Base-by-base conservation (phyloP, 37 sponge, comb jelly and placozoan species). In the Ianthella basta region DNA sequence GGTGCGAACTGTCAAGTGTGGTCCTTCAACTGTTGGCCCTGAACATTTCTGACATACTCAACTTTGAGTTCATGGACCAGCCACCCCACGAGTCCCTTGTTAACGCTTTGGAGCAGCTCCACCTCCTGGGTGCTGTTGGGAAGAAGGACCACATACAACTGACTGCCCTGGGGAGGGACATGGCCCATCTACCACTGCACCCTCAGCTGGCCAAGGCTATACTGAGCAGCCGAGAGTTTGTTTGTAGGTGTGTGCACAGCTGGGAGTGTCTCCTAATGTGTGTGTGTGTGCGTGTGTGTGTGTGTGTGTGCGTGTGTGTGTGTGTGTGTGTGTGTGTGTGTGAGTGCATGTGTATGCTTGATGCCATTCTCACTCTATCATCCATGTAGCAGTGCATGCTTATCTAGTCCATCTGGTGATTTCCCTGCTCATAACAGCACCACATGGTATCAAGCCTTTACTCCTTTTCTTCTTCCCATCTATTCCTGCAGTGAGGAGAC, bases 1-100 rank as follows among this genome's bases (percentile, higher is more conserved):
- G 98, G n/a, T 97, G 94, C 37, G 83, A 93, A 21, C 90, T 97
- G 12, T 81, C 96, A 4, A 85, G 87, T 32, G 94, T 93, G 2
- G 59, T 91, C 36, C 87, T 97, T 33, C 87, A 97, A 59, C 88
- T 97, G 29, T 60, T 97, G 59, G 94, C 97, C 23, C 80, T 97
- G 23, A 92, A 92, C 21, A 59, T 97, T 24, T 82, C 74, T 4
- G 88, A 97, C 55, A 85, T 97, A 5, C 63, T 93, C n/a, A 82
- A 56, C 15, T 97, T 97, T 90, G 94, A 97, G 55, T 97, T 93
- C 78, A 97, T 97, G 90, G 90, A 88, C 57, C 81, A 87, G 72
- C 98, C 98, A 1, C 72, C 92, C 12, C 80, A 87, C 16, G 93
- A 94, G 23, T 64, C 92, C 56, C 56, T 94, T 18, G 59, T 88